phyloP scores from a whole-genome alignment of 2,888 invertebrate species.

The Micropterix aruncella region DNA sequence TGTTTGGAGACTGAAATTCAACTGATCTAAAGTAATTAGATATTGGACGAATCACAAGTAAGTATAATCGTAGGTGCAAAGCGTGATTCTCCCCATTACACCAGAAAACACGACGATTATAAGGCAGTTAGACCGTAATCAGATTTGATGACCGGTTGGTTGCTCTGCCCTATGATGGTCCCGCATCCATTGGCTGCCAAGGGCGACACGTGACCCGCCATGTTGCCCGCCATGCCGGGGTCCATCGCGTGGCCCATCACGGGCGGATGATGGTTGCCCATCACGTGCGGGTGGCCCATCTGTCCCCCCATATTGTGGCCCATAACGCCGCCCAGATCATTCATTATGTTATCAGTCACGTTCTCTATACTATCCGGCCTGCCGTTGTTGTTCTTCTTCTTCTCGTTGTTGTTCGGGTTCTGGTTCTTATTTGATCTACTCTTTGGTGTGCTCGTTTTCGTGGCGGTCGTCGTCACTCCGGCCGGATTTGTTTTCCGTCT shows the following conservation, averaged over 20 bases:
- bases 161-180: slow-evolving; percentile 25
- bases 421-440: slow-evolving; percentile 47
- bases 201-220: slow-evolving; percentile 40
- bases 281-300: slow-evolving; percentile 38
- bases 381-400: slow-evolving; percentile 36
- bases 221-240: slow-evolving; percentile 33
- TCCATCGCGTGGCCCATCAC: slow-evolving; percentile 36
- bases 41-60: too few species aligned
- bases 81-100: background rate
- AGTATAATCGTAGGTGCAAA: too few species aligned
- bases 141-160: slow-evolving; percentile 59
- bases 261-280: slow-evolving; percentile 35
- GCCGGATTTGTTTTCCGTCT: slow-evolving; percentile 65
- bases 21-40: too few species aligned
- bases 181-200: slow-evolving; percentile 35
- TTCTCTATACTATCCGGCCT: slow-evolving; percentile 52
- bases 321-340: slow-evolving; percentile 37
- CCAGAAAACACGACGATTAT: slow-evolving; percentile 22
- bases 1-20: too few species aligned
- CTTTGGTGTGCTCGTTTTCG: slow-evolving; percentile 45
- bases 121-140: slow-evolving; percentile 78
- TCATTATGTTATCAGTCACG: slow-evolving; percentile 45
- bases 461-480: slow-evolving; percentile 46
- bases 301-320: slow-evolving; percentile 32
- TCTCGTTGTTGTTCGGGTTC: slow-evolving; percentile 39